Evolutionary conservation across 2,113 vertebrate species (phyloP), one percentile per base, ranked within the genome.

Genomic region (Leiothrix lutea): DNA sequence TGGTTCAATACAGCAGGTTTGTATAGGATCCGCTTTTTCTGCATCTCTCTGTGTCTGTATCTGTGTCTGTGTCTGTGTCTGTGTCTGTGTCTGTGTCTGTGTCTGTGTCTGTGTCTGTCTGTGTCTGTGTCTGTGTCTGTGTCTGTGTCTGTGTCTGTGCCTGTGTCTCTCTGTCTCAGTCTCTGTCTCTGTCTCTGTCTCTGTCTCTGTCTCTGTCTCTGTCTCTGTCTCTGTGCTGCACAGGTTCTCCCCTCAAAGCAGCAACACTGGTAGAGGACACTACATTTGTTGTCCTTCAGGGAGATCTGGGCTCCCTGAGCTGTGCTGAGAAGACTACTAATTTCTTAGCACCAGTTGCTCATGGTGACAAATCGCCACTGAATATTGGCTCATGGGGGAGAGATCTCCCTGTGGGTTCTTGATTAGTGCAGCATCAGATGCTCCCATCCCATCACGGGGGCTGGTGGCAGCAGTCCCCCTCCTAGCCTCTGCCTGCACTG

Each of bases 371-470:
- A 36, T 5, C 15, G 14, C 4, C 45, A 20, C 19, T 45, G 17
- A 62, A 29, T n/a, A 58, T n/a, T n/a, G 48, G 15, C 12, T 45
- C 1, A 13, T 3, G 0, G 12, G 7, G 15, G 54, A n/a, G 26
- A 73, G 11, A 29, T 33, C 24, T 82, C 19, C 28, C 17, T 14
- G 8, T 51, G 31, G 7, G 5, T 15, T 35, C 65, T 70, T 72
- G 29, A 33, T 61, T 23, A 44, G 28, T 22, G 20, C 42, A 50
- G 8, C 12, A 28, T 14, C 35, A 35, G 26, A 25, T 31, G 18
- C 3, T 66, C 31, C 42, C 2, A 2, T 62, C 23, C 28, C 33
- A 28, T 9, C 20, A 11, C 0, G 0, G 28, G 4, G 51, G 24
- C 26, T 75, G 16, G 14, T 36, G 33, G 21, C 29, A 58, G 38